These are phyloP conservation scores for Caenorhabditis inopinata DNA, from an alignment of 1,140 invertebrate genomes.

Conservation along the genomic window DNA sequence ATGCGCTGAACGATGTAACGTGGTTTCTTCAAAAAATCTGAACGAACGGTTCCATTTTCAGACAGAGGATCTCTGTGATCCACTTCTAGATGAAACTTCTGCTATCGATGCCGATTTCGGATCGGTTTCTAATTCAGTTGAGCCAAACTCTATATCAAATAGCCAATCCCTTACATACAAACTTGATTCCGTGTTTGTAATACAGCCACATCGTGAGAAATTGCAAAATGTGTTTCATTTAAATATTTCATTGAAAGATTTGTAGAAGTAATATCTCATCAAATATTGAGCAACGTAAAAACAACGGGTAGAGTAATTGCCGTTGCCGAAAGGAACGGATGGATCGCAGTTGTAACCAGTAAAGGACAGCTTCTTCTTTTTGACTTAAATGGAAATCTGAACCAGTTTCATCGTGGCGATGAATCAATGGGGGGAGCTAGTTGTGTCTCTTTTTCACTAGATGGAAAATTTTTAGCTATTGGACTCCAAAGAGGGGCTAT, in stretches of 20 bases:
- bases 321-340: slow-evolving; percentile 16
- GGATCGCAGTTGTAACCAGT: slow-evolving; percentile 12
- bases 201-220: not conserved
- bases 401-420: not conserved
- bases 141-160: not conserved
- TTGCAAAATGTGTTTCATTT: not conserved
- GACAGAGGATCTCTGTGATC: slow-evolving; percentile 4
- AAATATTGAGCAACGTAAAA: not conserved
- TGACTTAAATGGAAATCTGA: slow-evolving; percentile 5
- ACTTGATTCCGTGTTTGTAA: slow-evolving; percentile 18
- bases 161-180: not conserved
- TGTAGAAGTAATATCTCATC: not conserved
- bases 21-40: not conserved
- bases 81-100: not conserved
- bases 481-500: slow-evolving; percentile 31
- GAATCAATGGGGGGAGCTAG: not conserved
- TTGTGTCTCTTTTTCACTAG: slow-evolving; percentile 35
- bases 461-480: slow-evolving; percentile 29
- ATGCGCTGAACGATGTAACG: slow-evolving; percentile 31
- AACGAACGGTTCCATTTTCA: not conserved
- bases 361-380: slow-evolving; percentile 9
- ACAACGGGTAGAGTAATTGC: not conserved
- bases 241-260: not conserved
- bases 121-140: not conserved
- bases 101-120: not conserved